Conservation (phyloP, 2,113 vertebrate genomes). For the Psilopogon haemacephalus region DNA sequence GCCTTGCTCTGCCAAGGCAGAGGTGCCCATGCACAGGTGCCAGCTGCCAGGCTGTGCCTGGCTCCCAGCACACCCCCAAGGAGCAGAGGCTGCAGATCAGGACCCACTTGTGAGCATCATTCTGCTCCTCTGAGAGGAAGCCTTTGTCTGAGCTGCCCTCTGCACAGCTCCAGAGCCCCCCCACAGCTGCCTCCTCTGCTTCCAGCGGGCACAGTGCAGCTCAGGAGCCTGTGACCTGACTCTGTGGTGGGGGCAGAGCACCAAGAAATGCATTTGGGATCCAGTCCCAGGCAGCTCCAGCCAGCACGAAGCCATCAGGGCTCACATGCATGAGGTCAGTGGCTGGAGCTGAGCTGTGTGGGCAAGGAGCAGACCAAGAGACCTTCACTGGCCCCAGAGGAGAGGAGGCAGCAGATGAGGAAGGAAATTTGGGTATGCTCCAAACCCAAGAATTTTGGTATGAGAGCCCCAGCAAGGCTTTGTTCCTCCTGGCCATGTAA, state of each 20-base stretch:
- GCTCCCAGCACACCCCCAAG: not conserved
- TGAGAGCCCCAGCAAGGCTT: not conserved
- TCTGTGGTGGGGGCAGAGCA: conserved; percentile 2
- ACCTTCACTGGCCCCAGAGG: conserved; percentile 16
- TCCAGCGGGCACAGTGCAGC: not conserved
- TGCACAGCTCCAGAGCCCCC: conserved; percentile 18
- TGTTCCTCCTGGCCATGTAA: conserved; percentile 40
- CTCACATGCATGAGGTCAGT: not conserved
- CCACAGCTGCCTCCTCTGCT: not conserved
- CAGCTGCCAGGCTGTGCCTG: not conserved
- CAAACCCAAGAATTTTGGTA: conserved; percentile 10
- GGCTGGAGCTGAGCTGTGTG: not conserved
- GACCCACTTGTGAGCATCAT: not conserved
- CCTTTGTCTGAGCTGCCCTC: conserved; percentile 17
- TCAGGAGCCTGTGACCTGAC: conserved; percentile 33
- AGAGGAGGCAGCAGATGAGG: conserved; percentile 4
- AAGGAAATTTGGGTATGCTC: conserved; percentile 3
- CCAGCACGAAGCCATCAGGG: not conserved
- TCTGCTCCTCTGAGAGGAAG: conserved; percentile 27
- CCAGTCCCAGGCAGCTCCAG: not conserved
- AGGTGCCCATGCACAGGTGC: not conserved
- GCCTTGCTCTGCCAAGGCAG: not conserved
- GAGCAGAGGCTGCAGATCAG: conserved; percentile 62
- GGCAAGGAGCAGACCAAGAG: not conserved
- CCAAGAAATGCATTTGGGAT: conserved; percentile 21